Evolutionary conservation across 2,888 invertebrate genomes (phyloP).

Genomic region (Protophormia terraenovae): DNA sequence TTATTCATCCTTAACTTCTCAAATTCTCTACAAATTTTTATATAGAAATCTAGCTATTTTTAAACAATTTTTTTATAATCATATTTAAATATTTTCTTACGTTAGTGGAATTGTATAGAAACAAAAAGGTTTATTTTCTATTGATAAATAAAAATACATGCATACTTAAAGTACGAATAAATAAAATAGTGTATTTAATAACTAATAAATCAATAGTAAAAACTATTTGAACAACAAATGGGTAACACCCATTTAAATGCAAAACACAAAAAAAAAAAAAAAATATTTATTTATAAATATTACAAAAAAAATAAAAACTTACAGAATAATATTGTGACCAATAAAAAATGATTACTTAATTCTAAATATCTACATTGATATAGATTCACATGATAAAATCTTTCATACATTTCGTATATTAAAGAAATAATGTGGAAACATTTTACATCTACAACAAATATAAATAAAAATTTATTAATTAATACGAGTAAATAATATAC

Average conservation of each 20-base stretch:
- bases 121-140: conserved; percentile 8
- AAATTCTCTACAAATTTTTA: conserved; percentile 34
- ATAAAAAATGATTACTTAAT: conserved; percentile 55
- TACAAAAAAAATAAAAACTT: background rate
- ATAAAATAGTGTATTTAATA: background rate
- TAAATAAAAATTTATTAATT: conserved; percentile 26
- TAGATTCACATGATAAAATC: background rate
- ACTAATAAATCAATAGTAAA: background rate
- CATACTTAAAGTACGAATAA: background rate
- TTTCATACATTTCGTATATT: conserved; percentile 36
- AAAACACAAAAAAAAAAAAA: background rate
- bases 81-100: conserved; percentile 39
- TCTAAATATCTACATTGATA: conserved; percentile 53
- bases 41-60: conserved; percentile 7
- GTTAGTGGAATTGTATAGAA: conserved; percentile 45
- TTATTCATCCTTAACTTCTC: background rate
- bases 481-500: conserved; percentile 22
- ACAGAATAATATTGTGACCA: conserved; percentile 62
- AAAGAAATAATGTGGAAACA: background rate
- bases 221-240: background rate
- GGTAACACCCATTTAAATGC: background rate
- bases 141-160: background rate
- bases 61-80: conserved; percentile 14
- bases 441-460: conserved; percentile 27
- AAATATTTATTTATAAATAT: conserved; percentile 9